Base-by-base conservation (phyloP, 2,797 vertebrate genomes). In the Betta splendens region DNA sequence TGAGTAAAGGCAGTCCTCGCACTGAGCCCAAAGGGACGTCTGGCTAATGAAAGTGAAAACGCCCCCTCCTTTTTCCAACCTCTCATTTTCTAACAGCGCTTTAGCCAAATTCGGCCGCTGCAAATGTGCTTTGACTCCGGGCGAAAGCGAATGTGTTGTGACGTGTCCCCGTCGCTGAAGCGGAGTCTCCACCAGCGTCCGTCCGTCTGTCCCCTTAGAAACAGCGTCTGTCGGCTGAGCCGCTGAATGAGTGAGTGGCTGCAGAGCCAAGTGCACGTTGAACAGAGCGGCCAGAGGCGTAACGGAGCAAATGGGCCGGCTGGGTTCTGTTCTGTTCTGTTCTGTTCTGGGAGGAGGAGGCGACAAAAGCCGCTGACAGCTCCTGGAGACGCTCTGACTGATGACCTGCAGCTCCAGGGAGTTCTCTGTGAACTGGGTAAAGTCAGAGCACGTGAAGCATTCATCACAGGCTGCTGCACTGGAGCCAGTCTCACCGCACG, bases 1-100 rank as follows among this genome's bases (percentile, higher is more conserved):
- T 40, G 36, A 22, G 44, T 35, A 38, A 2, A 10, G 18, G 39
- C 12, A 46, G 49, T 49, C 72, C 51, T 73, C 65, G 72, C 52
- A 72, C 73, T 55, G 36, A 60, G 81, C 81, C 83, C 69, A 81
- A 74, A 87, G 84, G 81, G 72, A 86, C 75, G 69, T 25, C 42
- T 59, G 52, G 72, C 85, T 87, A 88, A 91, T 86, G 78, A 86
- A 87, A 86, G 79, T 55, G 44, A 85, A 90, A 85, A 81, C 67
- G 56, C 67, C 63, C 76, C 77, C 71, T 79, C 21, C 37, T 52
- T 28, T 44, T n/a, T n/a, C 9, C 29, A 22, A 32, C 31, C 33
- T 69, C 46, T 72, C 62, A 69, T 64, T 79, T 71, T 59, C 64
- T 59, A 10, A 0, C 57, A 58, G 37, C 45, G 53, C 71, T 81